Evolutionary conservation across 2,888 invertebrate genomes (phyloP).

Genomic region (Scaptomyza reducta): DNA sequence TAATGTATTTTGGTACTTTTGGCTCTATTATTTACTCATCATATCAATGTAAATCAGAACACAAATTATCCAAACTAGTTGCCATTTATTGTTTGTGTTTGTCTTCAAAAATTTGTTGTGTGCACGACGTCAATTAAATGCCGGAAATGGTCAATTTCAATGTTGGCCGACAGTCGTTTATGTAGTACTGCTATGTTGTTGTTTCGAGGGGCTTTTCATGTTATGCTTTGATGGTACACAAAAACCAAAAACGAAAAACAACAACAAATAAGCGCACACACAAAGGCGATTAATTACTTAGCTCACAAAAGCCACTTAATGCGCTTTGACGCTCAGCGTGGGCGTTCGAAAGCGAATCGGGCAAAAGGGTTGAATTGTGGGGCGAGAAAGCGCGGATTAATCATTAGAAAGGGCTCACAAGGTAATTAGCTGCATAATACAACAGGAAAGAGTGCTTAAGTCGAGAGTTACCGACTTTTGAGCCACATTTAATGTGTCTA

Average conservation of each 20-base stretch:
- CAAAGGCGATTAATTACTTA: slow-evolving; percentile 74
- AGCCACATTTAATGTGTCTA: neutral
- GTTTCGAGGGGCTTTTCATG: slow-evolving; percentile 67
- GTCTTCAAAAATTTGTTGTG: slow-evolving; percentile 54
- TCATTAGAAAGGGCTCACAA: slow-evolving; percentile 20
- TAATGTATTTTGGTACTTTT: slow-evolving; percentile 2
- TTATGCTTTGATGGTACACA: slow-evolving; percentile 70
- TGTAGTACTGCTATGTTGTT: slow-evolving; percentile 6
- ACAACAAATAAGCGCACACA: slow-evolving; percentile 4
- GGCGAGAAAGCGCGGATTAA: slow-evolving; percentile 47
- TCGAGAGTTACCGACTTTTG: neutral
- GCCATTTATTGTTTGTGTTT: slow-evolving; percentile 36
- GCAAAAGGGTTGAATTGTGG: slow-evolving; percentile 56
- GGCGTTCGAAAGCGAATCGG: slow-evolving; percentile 21
- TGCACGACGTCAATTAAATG: slow-evolving; percentile 71
- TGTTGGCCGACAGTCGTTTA: slow-evolving; percentile 56
- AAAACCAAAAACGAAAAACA: slow-evolving; percentile 3
- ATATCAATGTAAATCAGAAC: slow-evolving; percentile 26
- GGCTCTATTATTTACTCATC: slow-evolving; percentile 18
- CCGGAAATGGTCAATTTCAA: slow-evolving; percentile 73
- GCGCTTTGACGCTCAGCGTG: slow-evolving; percentile 62
- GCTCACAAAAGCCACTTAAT: slow-evolving; percentile 67
- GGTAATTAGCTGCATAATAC: slow-evolving; percentile 46
- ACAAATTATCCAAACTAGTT: slow-evolving; percentile 49
- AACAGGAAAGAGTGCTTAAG: slow-evolving; percentile 3